Percentiles rank a stretch among this genome's conserved stretches.
phyloP scores from a whole-genome alignment of 1,140 invertebrate genomes.

The Sarcophaga peregrina region DNA sequence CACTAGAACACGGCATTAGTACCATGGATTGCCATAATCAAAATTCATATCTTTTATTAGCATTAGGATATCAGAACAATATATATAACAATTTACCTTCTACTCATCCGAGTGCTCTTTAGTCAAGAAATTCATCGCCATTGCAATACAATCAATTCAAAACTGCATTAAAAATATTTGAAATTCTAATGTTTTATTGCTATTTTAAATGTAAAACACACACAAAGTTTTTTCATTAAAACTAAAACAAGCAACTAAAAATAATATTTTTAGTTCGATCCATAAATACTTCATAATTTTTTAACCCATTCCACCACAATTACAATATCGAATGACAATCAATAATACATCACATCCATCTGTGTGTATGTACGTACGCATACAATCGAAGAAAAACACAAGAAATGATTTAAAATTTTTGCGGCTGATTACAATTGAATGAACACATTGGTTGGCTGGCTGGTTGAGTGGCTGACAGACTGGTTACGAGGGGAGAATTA shows the following conservation, averaged over 20 bases:
- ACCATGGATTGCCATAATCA: too few relatives aligned
- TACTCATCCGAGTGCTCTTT: too few relatives aligned
- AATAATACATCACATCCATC: not conserved
- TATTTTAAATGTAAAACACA: too few relatives aligned
- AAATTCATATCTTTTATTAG: too few relatives aligned
- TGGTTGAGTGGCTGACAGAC: not conserved
- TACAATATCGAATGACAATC: constrained; percentile 33
- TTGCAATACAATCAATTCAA: too few relatives aligned
- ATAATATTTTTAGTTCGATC: not conserved
- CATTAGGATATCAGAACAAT: too few relatives aligned
- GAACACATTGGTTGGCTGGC: constrained; percentile 25
- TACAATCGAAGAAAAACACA: constrained; percentile 11
- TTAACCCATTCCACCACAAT: constrained; percentile 36
- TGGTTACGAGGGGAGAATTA: not conserved
- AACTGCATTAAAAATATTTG: too few relatives aligned
- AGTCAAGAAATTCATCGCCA: too few relatives aligned
- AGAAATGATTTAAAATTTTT: constrained; percentile 9
- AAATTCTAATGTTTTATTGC: not conserved
- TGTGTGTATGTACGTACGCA: not conserved
- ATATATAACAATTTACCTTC: too few relatives aligned
- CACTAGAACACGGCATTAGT: too few relatives aligned
- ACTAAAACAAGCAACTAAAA: not conserved
- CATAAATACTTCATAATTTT: constrained; percentile 34
- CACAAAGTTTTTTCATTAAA: too few relatives aligned
- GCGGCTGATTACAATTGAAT: constrained; percentile 35